Conservation (phyloP, 2,888 invertebrate genomes). For the Ophioninae sp. region DNA sequence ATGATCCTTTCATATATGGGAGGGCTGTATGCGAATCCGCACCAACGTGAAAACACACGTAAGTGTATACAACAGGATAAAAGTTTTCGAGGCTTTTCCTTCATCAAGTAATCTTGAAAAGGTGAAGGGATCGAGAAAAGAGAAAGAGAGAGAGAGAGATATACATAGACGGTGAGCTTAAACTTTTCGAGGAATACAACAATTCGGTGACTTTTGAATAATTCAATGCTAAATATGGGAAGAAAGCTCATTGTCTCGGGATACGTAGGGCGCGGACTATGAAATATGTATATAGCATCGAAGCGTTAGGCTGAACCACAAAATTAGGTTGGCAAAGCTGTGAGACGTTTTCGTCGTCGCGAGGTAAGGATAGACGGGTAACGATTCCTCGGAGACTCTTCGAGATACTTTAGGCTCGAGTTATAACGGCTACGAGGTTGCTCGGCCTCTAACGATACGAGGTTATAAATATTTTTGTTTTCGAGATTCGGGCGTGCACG, state of each 20-base stretch:
- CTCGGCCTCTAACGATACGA: slow-evolving; percentile 2
- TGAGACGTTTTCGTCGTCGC: slow-evolving; percentile 32
- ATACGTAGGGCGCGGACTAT: slow-evolving; percentile 1
- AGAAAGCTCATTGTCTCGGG: slow-evolving; percentile 39
- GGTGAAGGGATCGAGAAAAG: slow-evolving; percentile 24
- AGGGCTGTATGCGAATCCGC: background rate
- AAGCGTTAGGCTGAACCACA: slow-evolving; percentile 17
- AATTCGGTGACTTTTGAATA: slow-evolving; percentile 39
- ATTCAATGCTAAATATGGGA: slow-evolving; percentile 51
- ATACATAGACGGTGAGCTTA: background rate
- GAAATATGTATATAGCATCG: slow-evolving; percentile 1
- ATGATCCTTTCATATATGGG: slow-evolving; percentile 6
- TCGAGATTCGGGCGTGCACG: no score
- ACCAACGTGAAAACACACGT: background rate
- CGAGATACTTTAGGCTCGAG: slow-evolving; percentile 28
- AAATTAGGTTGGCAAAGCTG: slow-evolving; percentile 44
- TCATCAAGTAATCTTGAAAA: slow-evolving; percentile 4
- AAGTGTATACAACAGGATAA: background rate
- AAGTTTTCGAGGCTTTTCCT: background rate
- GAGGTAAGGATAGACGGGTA: slow-evolving; percentile 11
- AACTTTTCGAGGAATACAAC: slow-evolving; percentile 31
- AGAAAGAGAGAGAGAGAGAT: background rate
- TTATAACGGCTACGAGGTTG: slow-evolving; percentile 6
- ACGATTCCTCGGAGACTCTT: slow-evolving; percentile 48
- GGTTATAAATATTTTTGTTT: background rate